Evolutionary conservation across 1,140 invertebrate species (phyloP).

Genomic region (Muscidifurax raptorellus): DNA sequence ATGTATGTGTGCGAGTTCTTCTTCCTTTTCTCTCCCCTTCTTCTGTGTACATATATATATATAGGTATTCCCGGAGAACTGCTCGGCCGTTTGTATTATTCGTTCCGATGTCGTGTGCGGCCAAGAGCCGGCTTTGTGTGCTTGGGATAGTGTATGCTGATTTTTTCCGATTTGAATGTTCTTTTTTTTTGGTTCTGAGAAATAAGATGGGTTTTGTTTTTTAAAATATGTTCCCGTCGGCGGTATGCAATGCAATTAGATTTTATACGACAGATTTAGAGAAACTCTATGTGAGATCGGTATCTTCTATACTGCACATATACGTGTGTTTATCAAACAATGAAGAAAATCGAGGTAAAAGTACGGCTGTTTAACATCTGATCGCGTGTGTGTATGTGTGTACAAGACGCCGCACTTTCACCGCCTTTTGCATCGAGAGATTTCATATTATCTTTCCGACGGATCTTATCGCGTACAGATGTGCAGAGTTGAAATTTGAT

Average conservation of each 20-base stretch:
- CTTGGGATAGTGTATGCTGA: not conserved
- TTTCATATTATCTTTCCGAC: not conserved
- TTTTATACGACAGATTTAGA: not conserved
- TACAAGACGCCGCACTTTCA: not conserved
- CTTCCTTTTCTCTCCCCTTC: not conserved
- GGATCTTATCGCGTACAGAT: not conserved
- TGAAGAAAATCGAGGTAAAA: not conserved
- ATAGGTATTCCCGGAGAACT: not conserved
- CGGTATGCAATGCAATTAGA: no score
- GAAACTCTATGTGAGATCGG: not conserved
- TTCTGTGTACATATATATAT: not conserved
- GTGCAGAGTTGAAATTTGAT: no score
- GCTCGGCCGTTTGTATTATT: not conserved
- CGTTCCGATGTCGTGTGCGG: slow-evolving; percentile 6
- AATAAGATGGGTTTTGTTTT: no score
- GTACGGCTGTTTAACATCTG: not conserved
- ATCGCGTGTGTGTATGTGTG: not conserved
- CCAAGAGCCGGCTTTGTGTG: not conserved
- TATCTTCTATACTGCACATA: no score
- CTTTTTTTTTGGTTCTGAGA: no score
- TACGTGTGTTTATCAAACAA: not conserved
- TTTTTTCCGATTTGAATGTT: not conserved
- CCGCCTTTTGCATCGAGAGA: not conserved
- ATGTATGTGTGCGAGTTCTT: not conserved
- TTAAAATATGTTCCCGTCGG: no score